Evolutionary conservation across 1,140 invertebrate species (phyloP).

Genomic region (Drosophila repleta): DNA sequence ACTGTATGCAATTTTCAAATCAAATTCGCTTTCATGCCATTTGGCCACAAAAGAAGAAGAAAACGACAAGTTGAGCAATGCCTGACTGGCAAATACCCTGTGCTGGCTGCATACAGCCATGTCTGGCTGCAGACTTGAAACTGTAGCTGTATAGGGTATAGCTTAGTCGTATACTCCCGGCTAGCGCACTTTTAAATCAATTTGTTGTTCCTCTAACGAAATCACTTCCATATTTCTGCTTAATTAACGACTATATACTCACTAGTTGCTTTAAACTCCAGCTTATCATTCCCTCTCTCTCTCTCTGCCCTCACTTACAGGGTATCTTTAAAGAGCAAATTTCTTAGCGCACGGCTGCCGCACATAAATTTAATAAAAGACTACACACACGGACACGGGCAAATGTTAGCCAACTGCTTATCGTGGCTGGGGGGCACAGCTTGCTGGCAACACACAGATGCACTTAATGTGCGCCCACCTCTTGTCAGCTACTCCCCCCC

Average conservation of each 20-base stretch:
- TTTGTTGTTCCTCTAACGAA: too few species aligned
- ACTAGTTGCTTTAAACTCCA: too few species aligned
- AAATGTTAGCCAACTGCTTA: conserved; percentile 41
- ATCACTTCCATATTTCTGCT: too few species aligned
- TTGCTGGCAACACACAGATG: conserved; percentile 34
- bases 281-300: too few species aligned
- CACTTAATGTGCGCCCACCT: conserved; percentile 48
- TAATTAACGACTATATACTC: too few species aligned
- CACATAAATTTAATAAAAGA: conserved; percentile 79
- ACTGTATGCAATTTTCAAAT: conserved; percentile 67
- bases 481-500: conserved; percentile 4
- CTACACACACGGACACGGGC: conserved; percentile 25
- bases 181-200: too few species aligned
- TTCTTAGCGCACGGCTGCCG: conserved; percentile 40
- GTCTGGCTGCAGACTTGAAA: too few species aligned
- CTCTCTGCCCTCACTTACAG: not conserved
- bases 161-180: too few species aligned
- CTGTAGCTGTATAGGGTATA: too few species aligned
- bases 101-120: too few species aligned
- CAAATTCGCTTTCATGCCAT: conserved; percentile 79
- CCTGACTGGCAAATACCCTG: conserved; percentile 6
- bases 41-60: conserved; percentile 39
- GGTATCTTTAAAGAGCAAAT: conserved; percentile 28
- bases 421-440: conserved; percentile 27
- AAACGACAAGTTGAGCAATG: conserved; percentile 18